Base-by-base conservation (phyloP, 2,888 invertebrate species). In the Agrilus mali region DNA sequence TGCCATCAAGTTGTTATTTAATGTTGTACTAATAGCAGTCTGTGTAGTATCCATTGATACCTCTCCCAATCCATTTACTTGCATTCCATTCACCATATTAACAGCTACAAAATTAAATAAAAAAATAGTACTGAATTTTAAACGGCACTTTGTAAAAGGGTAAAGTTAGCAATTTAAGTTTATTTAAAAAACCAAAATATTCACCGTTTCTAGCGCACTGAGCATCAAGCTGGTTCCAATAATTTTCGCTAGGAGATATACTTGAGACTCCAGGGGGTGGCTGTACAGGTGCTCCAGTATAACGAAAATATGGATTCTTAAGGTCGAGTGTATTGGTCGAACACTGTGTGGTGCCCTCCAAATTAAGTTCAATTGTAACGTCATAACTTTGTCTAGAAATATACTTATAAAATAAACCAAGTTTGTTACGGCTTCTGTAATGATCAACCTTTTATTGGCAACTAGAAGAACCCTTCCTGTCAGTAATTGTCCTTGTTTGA, bases 261-360 rank as follows among this genome's bases (percentile, higher is more conserved):
- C 81, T 83, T 60, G 86, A 87, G 39, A 86, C 83, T 10, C 95
- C 93, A 1, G 95, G 95, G 7, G 95, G 95, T 1, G 94, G 87
- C 43, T 86, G 83, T 1, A 88, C 87, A 0, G 94, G 88, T 20
- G 89, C 88, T 15, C 93, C 94, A 2, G 93, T 92, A 61, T 94
- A 95, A 62, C 96, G 81, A 68, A 97, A 97, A 76, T 94, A 96
- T 0, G 97, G 96, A 70, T 97, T 97, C 73, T 97, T 97, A 58
- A 98, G 73, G 67, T 98, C 97, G 60, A 98, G 74, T 13, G 89
- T 90, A 65, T 97, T 97, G 49, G 80, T 82, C 33, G 92, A 88
- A 47, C 83, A 80, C 57, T 84, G 79, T 45, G 79, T 80, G 10
- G 90, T 89, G 33, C 94, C 94, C 63, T 94, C 93, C 47, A 95